Percentiles rank a stretch among this genome's conserved stretches.
These are phyloP conservation scores for Melanotaenia nigrans DNA, from an alignment of 2,797 vertebrate genomes.

Conservation along the genomic window DNA sequence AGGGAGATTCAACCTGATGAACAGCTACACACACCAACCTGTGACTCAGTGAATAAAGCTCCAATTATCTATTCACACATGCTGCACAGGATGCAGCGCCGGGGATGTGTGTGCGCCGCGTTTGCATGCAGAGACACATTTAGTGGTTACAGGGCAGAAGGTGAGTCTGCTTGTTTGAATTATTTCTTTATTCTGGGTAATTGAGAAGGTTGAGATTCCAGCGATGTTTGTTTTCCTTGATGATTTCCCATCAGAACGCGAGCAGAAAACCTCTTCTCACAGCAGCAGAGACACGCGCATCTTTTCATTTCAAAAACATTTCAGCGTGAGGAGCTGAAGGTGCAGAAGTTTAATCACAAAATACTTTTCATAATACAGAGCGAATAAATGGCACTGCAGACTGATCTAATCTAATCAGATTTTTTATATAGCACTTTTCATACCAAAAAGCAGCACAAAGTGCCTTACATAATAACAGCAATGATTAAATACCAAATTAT, in stretches of 20 bases:
- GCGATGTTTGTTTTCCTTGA: slow-evolving; percentile 45
- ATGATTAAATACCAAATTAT: no score
- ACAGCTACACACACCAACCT: slow-evolving; percentile 3
- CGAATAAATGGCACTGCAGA: no score
- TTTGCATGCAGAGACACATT: slow-evolving; percentile 36
- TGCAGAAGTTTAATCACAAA: no score
- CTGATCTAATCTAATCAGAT: no score
- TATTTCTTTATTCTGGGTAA: slow-evolving; percentile 48
- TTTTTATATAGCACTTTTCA: no score
- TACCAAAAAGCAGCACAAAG: no score
- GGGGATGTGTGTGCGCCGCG: slow-evolving; percentile 4
- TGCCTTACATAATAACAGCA: no score
- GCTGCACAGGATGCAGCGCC: neutral
- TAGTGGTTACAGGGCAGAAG: slow-evolving; percentile 24
- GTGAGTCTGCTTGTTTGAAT: slow-evolving; percentile 42
- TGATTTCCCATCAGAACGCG: slow-evolving; percentile 1
- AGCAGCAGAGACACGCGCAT: no score
- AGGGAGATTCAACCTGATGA: slow-evolving; percentile 32
- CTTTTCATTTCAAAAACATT: no score
- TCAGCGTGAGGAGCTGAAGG: no score
- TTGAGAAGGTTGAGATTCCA: slow-evolving; percentile 34
- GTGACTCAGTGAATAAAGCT: slow-evolving; percentile 35
- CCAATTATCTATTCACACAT: slow-evolving; percentile 47
- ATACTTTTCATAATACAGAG: no score
- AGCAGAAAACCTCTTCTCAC: no score